These are phyloP conservation scores for Anoplopoma fimbria DNA, from an alignment of 2,113 vertebrate species.

Conservation along the genomic window DNA sequence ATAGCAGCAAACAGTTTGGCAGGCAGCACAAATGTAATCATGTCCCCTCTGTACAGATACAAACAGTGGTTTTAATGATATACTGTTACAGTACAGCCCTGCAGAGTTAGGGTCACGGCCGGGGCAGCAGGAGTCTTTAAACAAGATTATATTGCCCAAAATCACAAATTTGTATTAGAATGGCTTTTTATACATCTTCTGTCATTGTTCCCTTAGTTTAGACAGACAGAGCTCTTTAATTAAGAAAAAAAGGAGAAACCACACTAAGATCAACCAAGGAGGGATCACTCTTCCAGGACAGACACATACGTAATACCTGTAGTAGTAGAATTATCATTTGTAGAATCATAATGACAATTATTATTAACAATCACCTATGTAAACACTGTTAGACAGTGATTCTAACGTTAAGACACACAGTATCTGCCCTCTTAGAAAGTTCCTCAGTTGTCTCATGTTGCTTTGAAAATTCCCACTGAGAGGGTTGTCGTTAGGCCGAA, in stretches of 20 bases:
- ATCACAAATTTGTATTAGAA: neutral
- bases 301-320: neutral
- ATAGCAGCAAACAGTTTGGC: conserved; percentile 52
- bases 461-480: neutral
- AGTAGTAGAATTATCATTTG: neutral
- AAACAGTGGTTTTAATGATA: conserved; percentile 42
- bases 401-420: neutral
- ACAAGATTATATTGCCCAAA: neutral
- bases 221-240: neutral
- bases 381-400: neutral
- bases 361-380: neutral
- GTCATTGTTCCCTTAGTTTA: neutral
- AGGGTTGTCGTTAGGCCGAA: neutral
- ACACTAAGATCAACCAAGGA: neutral
- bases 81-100: conserved; percentile 1
- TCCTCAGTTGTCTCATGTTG: neutral
- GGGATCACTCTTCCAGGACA: neutral
- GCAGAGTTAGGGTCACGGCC: conserved; percentile 46
- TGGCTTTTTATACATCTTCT: neutral
- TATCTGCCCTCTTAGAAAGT: neutral
- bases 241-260: no score
- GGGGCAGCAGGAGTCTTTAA: neutral
- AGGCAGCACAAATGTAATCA: conserved; percentile 74
- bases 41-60: conserved; percentile 50
- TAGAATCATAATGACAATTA: neutral